Evolutionary conservation across 2,113 vertebrate species (phyloP).

Genomic region (Sceloporus undulatus): DNA sequence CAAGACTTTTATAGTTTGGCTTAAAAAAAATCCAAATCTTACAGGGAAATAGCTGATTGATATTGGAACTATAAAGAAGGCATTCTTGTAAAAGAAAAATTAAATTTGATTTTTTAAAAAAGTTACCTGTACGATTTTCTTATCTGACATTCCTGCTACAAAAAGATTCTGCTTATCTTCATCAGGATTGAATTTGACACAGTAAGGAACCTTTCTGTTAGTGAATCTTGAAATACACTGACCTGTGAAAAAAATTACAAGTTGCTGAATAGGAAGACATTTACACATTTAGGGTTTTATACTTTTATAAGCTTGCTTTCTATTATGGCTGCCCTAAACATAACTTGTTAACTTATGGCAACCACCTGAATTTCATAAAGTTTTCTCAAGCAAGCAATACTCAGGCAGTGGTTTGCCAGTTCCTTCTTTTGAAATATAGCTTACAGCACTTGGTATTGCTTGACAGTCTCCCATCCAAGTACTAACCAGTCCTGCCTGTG

Average conservation of each 20-base stretch:
- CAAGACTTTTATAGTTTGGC: background rate
- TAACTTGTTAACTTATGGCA: too few species aligned
- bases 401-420: too few species aligned
- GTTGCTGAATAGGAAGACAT: background rate
- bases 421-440: too few species aligned
- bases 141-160: slow-evolving; percentile 98
- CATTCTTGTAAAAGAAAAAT: background rate
- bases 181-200: slow-evolving; percentile 98
- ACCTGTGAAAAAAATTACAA: slow-evolving; percentile 79
- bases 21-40: background rate
- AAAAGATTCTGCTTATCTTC: slow-evolving; percentile 98
- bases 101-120: background rate
- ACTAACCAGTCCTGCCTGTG: too few species aligned
- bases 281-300: background rate
- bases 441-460: too few species aligned
- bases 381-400: too few species aligned
- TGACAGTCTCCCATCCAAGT: too few species aligned
- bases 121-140: slow-evolving; percentile 97
- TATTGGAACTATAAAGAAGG: background rate
- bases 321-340: background rate
- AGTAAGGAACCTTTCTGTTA: slow-evolving; percentile 97
- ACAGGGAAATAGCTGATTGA: background rate
- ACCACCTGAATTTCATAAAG: too few species aligned
- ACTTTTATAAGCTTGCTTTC: background rate
- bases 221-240: slow-evolving; percentile 96